Evolutionary conservation across 2,797 vertebrate genomes (phyloP), one percentile per base, ranked within the genome.

Genomic region (Rhinella marina): DNA sequence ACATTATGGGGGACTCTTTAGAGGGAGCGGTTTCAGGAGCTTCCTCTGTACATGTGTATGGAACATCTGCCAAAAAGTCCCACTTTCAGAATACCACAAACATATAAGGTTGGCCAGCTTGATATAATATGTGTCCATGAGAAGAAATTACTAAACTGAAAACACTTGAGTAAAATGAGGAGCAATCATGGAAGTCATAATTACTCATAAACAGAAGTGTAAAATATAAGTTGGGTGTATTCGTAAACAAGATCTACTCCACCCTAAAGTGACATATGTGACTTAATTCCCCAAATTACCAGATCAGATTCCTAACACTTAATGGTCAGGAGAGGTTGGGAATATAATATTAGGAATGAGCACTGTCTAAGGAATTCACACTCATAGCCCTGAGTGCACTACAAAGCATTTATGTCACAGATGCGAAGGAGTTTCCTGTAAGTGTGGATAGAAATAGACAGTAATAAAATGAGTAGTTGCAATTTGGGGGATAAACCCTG

Each of bases 201-300:
- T 79, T 84, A 80, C 61, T 88, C 87, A 88, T 78, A 84, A 88
- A 84, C 56, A 48, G 27, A 56, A 84, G 66, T 70, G 66, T 77
- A 72, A 88, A 84, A 83, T 57, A 82, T 32, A 78, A 80, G 62
- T 80, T 80, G 82, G 87, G 82, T 11, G 82, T 72, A 59, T 56
- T 64, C 76, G 10, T 80, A 88, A 88, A 88, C 81, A 88, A 88
- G 48, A 72, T 72, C 52, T 82, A 59, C 79, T 84, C 82, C 87
- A 88, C 87, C 87, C 76, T 70, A 23, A 32, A 19, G n/a, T 81
- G 78, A 57, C 52, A 81, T 86, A 3, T 76, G 29, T 79, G 61
- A 84, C 81, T 14, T 78, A 82, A 66, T 78, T 66, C 48, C 57
- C 61, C 32, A 64, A 80, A 70, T 84, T 80, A 84, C n/a, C 29